These are phyloP conservation scores for Ctenomys sociabilis DNA, from an alignment of 2,113 vertebrate species.

Conservation along the genomic window DNA sequence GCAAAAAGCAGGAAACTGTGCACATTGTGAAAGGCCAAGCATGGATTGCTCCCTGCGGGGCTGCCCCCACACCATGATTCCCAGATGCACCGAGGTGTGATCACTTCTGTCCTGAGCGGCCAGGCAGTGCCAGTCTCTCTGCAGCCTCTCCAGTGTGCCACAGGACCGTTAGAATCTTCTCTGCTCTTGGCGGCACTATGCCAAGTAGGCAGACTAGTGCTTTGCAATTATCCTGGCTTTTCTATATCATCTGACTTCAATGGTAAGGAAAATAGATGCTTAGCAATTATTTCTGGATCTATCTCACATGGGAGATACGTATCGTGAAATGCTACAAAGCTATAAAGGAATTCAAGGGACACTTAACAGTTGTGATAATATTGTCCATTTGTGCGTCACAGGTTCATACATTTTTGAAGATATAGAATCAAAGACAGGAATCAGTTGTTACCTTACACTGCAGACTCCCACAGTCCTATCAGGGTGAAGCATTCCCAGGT, in stretches of 20 bases:
- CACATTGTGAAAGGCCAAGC: not conserved
- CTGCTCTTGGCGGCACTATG: not conserved
- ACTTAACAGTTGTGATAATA: not conserved
- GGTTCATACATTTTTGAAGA: slow-evolving; percentile 44
- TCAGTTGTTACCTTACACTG: slow-evolving; percentile 60
- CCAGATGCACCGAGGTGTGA: not conserved
- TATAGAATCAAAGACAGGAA: slow-evolving; percentile 22
- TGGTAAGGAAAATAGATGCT: not conserved
- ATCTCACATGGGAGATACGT: not conserved
- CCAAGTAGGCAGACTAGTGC: too few relatives aligned
- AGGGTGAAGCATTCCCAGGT: not conserved
- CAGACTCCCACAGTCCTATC: slow-evolving; percentile 17
- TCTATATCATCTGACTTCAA: not conserved
- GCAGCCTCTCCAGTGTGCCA: too few relatives aligned
- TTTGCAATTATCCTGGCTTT: not conserved
- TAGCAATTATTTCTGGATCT: not conserved
- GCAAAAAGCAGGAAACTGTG: not conserved
- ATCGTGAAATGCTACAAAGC: not conserved
- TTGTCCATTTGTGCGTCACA: not conserved
- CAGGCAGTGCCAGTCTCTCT: too few relatives aligned
- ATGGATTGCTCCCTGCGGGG: not conserved
- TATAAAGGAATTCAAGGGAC: not conserved
- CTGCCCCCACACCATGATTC: not conserved
- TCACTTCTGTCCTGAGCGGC: not conserved
- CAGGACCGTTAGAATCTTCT: not conserved